Percentiles rank a stretch among this genome's conserved stretches.
Evolutionary conservation across 2,113 vertebrate species (phyloP).

Genomic region (Siniperca chuatsi): DNA sequence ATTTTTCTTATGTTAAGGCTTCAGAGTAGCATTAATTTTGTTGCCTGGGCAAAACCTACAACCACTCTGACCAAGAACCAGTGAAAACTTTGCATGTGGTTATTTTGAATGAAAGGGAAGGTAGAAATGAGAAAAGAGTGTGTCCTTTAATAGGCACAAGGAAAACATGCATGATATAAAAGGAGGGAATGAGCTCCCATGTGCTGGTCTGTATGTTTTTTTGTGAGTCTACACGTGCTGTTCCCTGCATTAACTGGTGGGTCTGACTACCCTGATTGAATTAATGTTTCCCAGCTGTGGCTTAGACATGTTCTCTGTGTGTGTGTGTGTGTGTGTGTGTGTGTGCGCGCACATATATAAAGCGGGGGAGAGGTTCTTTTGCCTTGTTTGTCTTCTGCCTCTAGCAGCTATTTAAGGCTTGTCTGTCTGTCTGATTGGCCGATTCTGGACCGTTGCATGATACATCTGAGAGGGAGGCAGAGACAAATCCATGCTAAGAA

Average conservation of each 20-base stretch:
- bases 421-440: constrained; percentile 13
- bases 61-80: constrained; percentile 15
- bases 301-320: constrained; percentile 40
- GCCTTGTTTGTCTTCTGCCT: constrained; percentile 43
- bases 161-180: constrained; percentile 23
- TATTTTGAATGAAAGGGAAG: not conserved
- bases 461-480: constrained; percentile 10
- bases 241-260: constrained; percentile 50
- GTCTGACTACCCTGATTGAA: constrained; percentile 51
- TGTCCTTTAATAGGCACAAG: constrained; percentile 9
- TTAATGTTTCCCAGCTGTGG: constrained; percentile 82
- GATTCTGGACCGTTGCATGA: not conserved
- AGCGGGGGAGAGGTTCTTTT: constrained; percentile 12
- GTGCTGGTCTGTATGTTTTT: constrained; percentile 46
- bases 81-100: constrained; percentile 15
- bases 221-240: constrained; percentile 52
- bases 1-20: not conserved
- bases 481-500: constrained; percentile 1
- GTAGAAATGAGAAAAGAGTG: constrained; percentile 4
- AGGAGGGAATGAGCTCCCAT: constrained; percentile 16
- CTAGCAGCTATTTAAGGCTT: constrained; percentile 43
- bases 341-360: not conserved
- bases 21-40: not conserved
- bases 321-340: constrained; percentile 18
- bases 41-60: not conserved